phyloP scores from a whole-genome alignment of 1,140 invertebrate genomes.

The Orussus abietinus region DNA sequence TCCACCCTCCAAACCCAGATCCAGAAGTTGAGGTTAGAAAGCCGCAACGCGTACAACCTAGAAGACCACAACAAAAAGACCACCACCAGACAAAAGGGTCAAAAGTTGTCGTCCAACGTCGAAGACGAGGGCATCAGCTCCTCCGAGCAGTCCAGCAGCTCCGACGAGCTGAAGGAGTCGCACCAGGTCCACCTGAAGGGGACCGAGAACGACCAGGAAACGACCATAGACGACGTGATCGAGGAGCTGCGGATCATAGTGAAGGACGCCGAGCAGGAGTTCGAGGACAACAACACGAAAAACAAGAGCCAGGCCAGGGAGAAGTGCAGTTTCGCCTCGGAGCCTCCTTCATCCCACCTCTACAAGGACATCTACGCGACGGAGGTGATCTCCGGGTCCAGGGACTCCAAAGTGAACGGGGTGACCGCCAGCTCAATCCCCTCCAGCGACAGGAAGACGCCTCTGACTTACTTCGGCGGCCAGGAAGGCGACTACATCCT shows the following conservation, averaged over 20 bases:
- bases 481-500: conserved; percentile 17
- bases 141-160: conserved; percentile 71
- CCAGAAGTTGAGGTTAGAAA: conserved; percentile 37
- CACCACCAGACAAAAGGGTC: conserved; percentile 6
- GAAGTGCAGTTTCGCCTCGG: neutral
- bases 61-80: conserved; percentile 26
- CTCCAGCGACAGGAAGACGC: no score
- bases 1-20: conserved; percentile 38
- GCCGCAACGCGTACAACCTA: conserved; percentile 36
- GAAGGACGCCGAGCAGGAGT: conserved; percentile 76
- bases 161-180: conserved; percentile 53
- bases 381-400: no score
- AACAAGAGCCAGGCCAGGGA: no score
- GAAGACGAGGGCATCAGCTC: conserved; percentile 84
- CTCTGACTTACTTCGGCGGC: conserved; percentile 30
- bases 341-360: no score
- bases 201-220: conserved; percentile 70
- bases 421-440: no score
- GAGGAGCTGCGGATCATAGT: conserved; percentile 80
- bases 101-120: conserved; percentile 65
- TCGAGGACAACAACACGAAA: conserved; percentile 40
- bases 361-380: neutral
- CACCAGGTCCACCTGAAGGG: conserved; percentile 28
- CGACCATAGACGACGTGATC: conserved; percentile 83
- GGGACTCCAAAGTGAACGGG: no score